These are phyloP conservation scores for Dipodomys spectabilis DNA, from an alignment of 2,113 vertebrate genomes.

Conservation along the genomic window DNA sequence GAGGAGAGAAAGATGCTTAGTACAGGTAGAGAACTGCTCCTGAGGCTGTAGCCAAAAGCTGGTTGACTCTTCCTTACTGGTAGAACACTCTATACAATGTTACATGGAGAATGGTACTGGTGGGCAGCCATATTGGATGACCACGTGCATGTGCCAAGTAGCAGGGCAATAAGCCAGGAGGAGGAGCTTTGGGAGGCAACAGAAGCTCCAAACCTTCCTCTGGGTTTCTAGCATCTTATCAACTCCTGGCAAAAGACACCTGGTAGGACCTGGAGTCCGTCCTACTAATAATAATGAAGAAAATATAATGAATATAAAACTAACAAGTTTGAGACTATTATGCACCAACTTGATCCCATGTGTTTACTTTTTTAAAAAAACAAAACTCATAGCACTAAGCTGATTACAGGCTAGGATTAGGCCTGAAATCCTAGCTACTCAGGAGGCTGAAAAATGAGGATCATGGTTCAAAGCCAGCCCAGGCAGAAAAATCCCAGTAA, in stretches of 20 bases:
- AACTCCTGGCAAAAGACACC: background rate
- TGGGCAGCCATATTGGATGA: background rate
- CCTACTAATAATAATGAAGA: background rate
- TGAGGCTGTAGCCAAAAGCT: background rate
- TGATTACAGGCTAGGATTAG: too few relatives aligned
- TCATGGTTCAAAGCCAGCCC: too few relatives aligned
- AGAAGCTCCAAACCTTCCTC: accelerated
- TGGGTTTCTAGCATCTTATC: background rate
- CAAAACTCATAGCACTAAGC: too few relatives aligned
- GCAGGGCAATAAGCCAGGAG: background rate
- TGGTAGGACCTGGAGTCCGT: background rate
- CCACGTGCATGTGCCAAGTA: background rate
- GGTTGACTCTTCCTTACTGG: background rate
- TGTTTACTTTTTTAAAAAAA: too few relatives aligned
- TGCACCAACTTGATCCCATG: too few relatives aligned
- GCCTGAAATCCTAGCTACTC: too few relatives aligned
- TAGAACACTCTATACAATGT: background rate
- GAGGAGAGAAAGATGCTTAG: background rate
- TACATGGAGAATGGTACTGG: background rate
- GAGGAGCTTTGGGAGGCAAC: background rate
- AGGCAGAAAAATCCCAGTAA: too few relatives aligned
- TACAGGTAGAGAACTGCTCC: background rate
- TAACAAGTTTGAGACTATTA: background rate
- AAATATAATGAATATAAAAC: background rate
- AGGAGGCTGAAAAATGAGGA: too few relatives aligned